Base-by-base conservation (phyloP, 2,797 vertebrate species). In the Gorsachius magnificus region DNA sequence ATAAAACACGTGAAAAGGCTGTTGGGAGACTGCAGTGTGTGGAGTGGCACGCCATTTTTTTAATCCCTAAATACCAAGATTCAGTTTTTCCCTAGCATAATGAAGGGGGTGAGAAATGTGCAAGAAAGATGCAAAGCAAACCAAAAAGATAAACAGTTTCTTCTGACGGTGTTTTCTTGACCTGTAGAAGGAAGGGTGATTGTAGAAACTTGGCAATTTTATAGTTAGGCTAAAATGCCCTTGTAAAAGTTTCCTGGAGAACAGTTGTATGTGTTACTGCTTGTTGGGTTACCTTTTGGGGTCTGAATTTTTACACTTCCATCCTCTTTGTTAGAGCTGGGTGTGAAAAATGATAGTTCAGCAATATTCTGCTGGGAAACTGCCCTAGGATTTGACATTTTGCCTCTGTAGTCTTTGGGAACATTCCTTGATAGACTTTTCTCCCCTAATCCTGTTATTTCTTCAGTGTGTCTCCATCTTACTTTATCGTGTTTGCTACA, bases 371-470 rank as follows among this genome's bases (percentile, higher is more conserved):
- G 1, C 13, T 83, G 71, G 65, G 89, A 79, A 51, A 13, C 29
- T 29, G 60, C 74, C 36, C 35, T n/a, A 9, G 45, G 45, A 25
- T 54, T 61, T 84, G 88, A 41, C 78, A 80, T 93, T 35, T 61
- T 86, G 80, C 81, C 50, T 75, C 46, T 45, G 3, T 58, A 35
- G 28, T 51, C 80, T 86, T 74, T 82, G 77, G 64, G 51, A 93
- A 80, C 53, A 31, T 96, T 95, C 80, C 81, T 89, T 1, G 0
- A 25, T 83, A 86, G 83, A 66, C 65, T 91, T 93, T 71, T 64
- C 41, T 72, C 35, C 26, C 13, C n/a, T 90, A 90, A 90, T 91
- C 86, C 78, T 95, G 63, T 89, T 94, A 64, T 33, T 94, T 77
- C 94, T 85, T 92, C 56, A 45, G 2, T 35, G 48, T 53, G 36